These are phyloP conservation scores for Urosaurus nigricauda DNA, from an alignment of 2,797 vertebrate genomes.

Conservation along the genomic window DNA sequence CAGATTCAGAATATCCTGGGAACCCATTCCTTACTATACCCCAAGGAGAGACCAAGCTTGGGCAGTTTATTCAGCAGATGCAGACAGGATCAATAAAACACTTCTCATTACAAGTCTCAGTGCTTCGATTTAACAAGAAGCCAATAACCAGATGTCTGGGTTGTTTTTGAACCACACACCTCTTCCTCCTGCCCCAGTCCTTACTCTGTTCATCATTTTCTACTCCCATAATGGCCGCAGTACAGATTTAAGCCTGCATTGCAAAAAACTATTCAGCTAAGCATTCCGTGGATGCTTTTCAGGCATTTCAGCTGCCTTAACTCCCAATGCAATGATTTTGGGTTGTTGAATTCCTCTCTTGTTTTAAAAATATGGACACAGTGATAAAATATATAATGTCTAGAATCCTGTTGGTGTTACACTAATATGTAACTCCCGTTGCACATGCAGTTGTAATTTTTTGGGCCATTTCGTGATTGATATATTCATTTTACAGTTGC, in stretches of 20 bases:
- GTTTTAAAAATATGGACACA: too few species aligned
- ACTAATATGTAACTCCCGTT: too few species aligned
- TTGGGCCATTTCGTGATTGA: too few species aligned
- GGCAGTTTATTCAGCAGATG: conserved; percentile 11
- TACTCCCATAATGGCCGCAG: neutral
- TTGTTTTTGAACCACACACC: neutral
- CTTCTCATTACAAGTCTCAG: conserved; percentile 30
- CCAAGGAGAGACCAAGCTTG: neutral
- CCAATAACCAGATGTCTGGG: conserved; percentile 3
- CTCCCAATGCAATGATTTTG: neutral
- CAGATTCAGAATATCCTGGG: neutral
- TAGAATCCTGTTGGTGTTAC: neutral
- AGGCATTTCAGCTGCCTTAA: neutral
- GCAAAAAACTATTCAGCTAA: neutral
- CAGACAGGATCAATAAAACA: conserved; percentile 32
- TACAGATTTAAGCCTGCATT: neutral
- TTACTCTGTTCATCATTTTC: neutral
- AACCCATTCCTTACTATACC: neutral
- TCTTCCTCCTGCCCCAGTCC: neutral
- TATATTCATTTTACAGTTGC: too few species aligned
- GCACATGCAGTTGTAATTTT: too few species aligned
- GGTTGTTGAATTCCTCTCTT: neutral
- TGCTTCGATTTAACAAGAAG: conserved; percentile 28
- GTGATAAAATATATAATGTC: neutral
- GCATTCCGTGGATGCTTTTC: neutral